phyloP scores from a whole-genome alignment of 2,888 invertebrate species.

The Brachynemurus nebulosus region DNA sequence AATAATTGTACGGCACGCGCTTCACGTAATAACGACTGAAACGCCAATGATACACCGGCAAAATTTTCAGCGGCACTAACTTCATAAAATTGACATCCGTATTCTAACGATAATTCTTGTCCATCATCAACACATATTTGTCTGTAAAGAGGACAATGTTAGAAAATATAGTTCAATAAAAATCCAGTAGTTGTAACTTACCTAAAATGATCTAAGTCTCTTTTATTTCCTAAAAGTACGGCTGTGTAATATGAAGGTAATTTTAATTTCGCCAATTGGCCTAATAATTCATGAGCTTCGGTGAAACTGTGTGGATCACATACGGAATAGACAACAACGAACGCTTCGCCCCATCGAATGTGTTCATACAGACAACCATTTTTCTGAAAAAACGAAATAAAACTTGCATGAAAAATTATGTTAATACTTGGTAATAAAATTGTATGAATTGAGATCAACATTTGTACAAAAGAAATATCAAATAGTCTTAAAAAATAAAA shows the following conservation, averaged over 20 bases:
- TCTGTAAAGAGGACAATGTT: slow-evolving; percentile 30
- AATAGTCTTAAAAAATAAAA: not conserved
- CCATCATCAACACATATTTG: slow-evolving; percentile 68
- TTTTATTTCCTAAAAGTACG: slow-evolving; percentile 64
- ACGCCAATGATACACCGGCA: slow-evolving; percentile 67
- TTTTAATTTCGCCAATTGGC: slow-evolving; percentile 54
- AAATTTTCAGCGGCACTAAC: slow-evolving; percentile 72
- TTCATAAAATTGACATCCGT: slow-evolving; percentile 73
- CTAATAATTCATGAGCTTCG: slow-evolving; percentile 56
- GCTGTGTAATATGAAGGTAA: slow-evolving; percentile 64
- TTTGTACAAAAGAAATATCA: not conserved
- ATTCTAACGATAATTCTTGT: slow-evolving; percentile 61
- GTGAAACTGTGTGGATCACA: slow-evolving; percentile 62
- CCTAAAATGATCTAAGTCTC: slow-evolving; percentile 69
- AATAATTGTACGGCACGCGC: slow-evolving; percentile 63
- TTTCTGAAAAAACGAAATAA: slow-evolving; percentile 38
- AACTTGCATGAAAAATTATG: not conserved
- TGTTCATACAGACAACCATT: slow-evolving; percentile 63
- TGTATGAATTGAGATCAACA: no score
- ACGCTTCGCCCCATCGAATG: slow-evolving; percentile 70
- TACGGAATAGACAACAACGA: slow-evolving; percentile 69
- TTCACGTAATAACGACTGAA: slow-evolving; percentile 59
- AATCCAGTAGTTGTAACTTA: slow-evolving; percentile 27
- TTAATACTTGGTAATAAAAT: not conserved
- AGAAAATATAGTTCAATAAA: not conserved